A percentile compares a stretch with the other conserved stretches of the same genome.
Evolutionary conservation across 2,113 vertebrate species (phyloP).

Genomic region (Sander vitreus): DNA sequence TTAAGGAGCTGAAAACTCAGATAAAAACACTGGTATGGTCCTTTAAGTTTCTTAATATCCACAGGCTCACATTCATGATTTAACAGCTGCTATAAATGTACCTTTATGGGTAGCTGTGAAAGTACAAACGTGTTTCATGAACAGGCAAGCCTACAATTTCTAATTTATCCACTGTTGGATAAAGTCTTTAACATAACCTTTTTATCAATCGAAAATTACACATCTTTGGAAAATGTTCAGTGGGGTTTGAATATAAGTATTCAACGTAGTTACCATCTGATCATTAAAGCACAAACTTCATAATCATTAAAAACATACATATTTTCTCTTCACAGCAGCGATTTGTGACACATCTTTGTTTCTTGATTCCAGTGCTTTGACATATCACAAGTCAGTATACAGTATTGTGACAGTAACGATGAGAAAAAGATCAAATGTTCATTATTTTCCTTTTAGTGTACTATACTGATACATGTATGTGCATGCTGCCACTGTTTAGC

Average conservation of each 20-base stretch:
- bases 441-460: constrained; percentile 18
- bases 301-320: not conserved
- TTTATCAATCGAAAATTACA: no score
- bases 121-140: not conserved
- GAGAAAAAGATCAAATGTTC: constrained; percentile 13
- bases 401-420: not conserved
- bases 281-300: constrained; percentile 33
- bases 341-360: constrained; percentile 2
- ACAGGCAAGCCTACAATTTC: not conserved
- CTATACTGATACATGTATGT: not conserved
- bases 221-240: not conserved
- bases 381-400: constrained; percentile 14
- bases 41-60: not conserved
- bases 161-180: not conserved
- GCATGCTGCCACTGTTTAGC: constrained; percentile 25
- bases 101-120: constrained; percentile 4
- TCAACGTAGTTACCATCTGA: not conserved
- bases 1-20: not conserved
- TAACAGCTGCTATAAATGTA: constrained; percentile 30
- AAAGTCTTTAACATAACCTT: not conserved
- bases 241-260: not conserved
- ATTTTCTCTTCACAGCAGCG: constrained; percentile 37
- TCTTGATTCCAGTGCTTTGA: constrained; percentile 66
- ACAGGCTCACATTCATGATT: constrained; percentile 12
- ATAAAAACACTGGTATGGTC: constrained; percentile 12